Base-by-base conservation (phyloP, 2,797 vertebrate genomes). In the Clamator glandarius region DNA sequence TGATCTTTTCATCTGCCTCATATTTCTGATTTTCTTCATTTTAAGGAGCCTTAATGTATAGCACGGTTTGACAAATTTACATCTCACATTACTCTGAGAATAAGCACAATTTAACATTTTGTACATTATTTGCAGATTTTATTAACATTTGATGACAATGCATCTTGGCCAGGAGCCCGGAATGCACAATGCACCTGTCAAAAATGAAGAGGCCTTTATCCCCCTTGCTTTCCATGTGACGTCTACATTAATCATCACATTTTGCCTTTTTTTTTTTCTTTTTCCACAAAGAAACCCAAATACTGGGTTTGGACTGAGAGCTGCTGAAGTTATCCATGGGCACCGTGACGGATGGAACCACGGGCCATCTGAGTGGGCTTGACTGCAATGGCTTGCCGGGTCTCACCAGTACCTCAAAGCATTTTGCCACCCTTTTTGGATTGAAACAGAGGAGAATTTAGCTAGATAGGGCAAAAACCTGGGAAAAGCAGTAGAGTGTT, bases 101-200 rank as follows among this genome's bases (percentile, higher is more conserved):
- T 72, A 90, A 93, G 92, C 95, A 92, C 80, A 87, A 87, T 94
- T 95, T 96, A 91, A 94, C 92, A 92, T 93, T 96, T 93, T 92
- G 91, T 94, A 89, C 88, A 93, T 90, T 94, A 91, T 92, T 96
- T 91, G 95, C 89, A 84, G 80, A 67, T 95, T 96, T 97, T 87
- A 97, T 97, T 96, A 97, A 96, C 94, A 93, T 96, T 95, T 96
- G 96, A 95, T 95, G 95, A 97, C 93, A 97, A 96, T 84, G 62
- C 77, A 80, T 4, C 83, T 78, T 96, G 96, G 96, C 95, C 69
- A 78, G 62, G 58, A 95, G 96, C 96, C 96, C 95, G 92, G 95
- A 91, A 67, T 44, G 89, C 85, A 96, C 95, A 95, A 92, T 94
- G 91, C 96, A 97, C 94, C 96, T 97, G 95, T 96, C 96, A 95